Conservation (phyloP, 2,113 vertebrate species). For the Phyllopteryx taeniolatus region DNA sequence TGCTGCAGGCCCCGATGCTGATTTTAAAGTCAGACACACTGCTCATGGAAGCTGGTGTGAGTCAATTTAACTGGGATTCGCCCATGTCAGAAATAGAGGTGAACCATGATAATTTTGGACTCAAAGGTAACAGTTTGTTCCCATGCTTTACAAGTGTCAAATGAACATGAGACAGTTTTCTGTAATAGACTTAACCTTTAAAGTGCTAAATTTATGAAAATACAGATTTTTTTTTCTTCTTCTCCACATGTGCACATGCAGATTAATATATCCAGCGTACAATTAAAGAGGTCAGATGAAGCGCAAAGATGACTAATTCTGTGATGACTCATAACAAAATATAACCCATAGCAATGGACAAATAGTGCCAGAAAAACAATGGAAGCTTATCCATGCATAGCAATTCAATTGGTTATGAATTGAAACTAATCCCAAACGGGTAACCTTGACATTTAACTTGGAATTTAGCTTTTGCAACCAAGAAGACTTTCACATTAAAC, state of each 20-base stretch:
- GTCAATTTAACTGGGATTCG: background rate
- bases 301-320: background rate
- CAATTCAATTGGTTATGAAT: background rate
- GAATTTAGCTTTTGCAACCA: background rate
- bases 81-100: background rate
- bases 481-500: too few relatives aligned
- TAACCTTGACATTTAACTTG: background rate
- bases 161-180: too few relatives aligned
- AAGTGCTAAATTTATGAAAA: too few relatives aligned
- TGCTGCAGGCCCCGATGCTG: slow-evolving; percentile 37
- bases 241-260: too few relatives aligned
- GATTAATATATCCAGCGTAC: too few relatives aligned
- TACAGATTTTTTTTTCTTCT: too few relatives aligned
- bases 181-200: too few relatives aligned
- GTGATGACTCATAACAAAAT: slow-evolving; percentile 5
- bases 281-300: background rate
- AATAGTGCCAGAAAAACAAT: slow-evolving; percentile 17
- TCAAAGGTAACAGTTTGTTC: too few relatives aligned
- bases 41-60: slow-evolving; percentile 37
- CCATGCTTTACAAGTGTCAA: too few relatives aligned
- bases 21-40: slow-evolving; percentile 46
- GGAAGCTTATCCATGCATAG: background rate
- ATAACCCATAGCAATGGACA: background rate
- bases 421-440: background rate
- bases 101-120: too few relatives aligned